A percentile compares a stretch with the other conserved stretches of the same genome.
These are phyloP conservation scores for Anadara kagoshimensis DNA, from an alignment of 1,140 invertebrate species.

Conservation along the genomic window DNA sequence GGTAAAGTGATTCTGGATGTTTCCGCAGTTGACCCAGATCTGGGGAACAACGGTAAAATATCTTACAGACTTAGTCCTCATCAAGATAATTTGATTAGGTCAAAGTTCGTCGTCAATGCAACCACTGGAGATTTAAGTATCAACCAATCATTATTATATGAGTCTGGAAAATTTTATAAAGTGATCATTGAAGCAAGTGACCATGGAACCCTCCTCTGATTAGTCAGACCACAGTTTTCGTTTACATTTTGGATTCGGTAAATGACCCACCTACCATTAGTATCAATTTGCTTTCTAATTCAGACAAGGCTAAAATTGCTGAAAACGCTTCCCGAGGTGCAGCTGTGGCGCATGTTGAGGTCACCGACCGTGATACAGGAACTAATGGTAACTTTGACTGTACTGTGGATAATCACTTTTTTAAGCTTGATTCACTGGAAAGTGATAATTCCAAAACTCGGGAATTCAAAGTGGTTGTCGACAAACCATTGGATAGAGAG, in stretches of 20 bases:
- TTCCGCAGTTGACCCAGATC: slow-evolving; percentile 60
- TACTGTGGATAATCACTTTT: slow-evolving; percentile 47
- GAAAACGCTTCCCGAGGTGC: slow-evolving; percentile 61
- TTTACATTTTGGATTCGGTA: slow-evolving; percentile 65
- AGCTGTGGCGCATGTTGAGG: slow-evolving; percentile 61
- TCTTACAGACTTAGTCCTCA: slow-evolving; percentile 60
- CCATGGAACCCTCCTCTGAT: slow-evolving; percentile 41
- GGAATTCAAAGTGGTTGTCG: slow-evolving; percentile 67
- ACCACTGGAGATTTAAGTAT: slow-evolving; percentile 38
- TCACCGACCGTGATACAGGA: slow-evolving; percentile 60
- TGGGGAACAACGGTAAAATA: slow-evolving; percentile 60
- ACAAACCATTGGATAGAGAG: slow-evolving; percentile 85
- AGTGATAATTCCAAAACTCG: slow-evolving; percentile 53
- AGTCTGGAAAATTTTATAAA: slow-evolving; percentile 41
- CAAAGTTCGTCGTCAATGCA: slow-evolving; percentile 42
- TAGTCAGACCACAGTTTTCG: slow-evolving; percentile 53
- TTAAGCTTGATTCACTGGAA: slow-evolving; percentile 55
- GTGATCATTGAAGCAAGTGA: slow-evolving; percentile 54
- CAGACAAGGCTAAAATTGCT: slow-evolving; percentile 51
- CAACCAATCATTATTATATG: slow-evolving; percentile 37
- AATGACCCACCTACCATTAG: slow-evolving; percentile 66
- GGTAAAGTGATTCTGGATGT: slow-evolving; percentile 50
- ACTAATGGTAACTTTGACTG: slow-evolving; percentile 65
- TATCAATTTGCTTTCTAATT: slow-evolving; percentile 52
- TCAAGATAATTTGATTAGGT: slow-evolving; percentile 47